These are phyloP conservation scores for Himalopsyche anomala DNA, from an alignment of 2,888 invertebrate genomes.

Conservation along the genomic window DNA sequence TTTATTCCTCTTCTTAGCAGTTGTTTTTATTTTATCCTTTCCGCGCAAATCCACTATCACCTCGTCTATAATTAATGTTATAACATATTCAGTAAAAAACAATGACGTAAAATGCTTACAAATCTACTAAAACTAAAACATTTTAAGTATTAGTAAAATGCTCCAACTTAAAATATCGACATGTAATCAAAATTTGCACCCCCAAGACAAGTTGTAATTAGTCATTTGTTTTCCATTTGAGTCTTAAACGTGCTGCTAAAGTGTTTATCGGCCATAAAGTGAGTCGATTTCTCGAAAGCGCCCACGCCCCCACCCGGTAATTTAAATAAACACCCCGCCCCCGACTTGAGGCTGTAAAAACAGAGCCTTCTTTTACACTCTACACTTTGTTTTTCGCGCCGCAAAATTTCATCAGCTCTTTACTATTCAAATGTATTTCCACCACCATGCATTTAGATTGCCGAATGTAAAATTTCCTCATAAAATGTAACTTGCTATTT, in stretches of 20 bases:
- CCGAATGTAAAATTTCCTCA: slow-evolving; percentile 13
- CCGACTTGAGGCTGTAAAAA: slow-evolving; percentile 5
- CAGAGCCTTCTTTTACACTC: slow-evolving; percentile 20
- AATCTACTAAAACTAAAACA: too few species aligned
- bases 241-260: slow-evolving; percentile 35
- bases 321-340: slow-evolving; percentile 41
- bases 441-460: slow-evolving; percentile 10
- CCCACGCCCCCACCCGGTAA: slow-evolving; percentile 38
- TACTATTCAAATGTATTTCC: slow-evolving; percentile 17
- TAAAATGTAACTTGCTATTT: slow-evolving; percentile 17
- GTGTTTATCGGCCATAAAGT: slow-evolving; percentile 55
- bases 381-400: slow-evolving; percentile 24
- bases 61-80: too few species aligned
- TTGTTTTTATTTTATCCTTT: too few species aligned
- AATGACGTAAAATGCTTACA: too few species aligned
- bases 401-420: slow-evolving; percentile 8
- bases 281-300: slow-evolving; percentile 36
- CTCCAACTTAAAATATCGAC: slow-evolving; percentile 44
- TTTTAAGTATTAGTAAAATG: too few species aligned
- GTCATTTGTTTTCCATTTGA: slow-evolving; percentile 58
- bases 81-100: too few species aligned
- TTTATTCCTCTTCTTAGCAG: too few species aligned
- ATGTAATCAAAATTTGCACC: slow-evolving; percentile 56
- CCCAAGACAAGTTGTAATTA: slow-evolving; percentile 50
- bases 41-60: too few species aligned